A percentile compares a stretch with the other conserved stretches of the same genome.
phyloP scores from a whole-genome alignment of 2,888 invertebrate genomes.

The Mechanitis messenoides region DNA sequence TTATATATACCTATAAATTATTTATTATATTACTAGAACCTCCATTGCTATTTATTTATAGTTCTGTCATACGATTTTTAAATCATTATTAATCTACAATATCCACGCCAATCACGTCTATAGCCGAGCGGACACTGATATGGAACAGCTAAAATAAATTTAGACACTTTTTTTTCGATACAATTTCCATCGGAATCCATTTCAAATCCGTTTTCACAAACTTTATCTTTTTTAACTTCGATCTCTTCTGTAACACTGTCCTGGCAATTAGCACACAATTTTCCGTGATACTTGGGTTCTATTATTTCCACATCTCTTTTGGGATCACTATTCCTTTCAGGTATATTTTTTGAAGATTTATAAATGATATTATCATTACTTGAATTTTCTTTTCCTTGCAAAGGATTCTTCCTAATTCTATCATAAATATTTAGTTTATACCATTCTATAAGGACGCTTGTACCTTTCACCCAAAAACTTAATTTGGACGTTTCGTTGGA shows the following conservation, averaged over 20 bases:
- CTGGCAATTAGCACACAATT: conserved; percentile 35
- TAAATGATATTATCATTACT: conserved; percentile 11
- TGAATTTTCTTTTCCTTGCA: conserved; percentile 16
- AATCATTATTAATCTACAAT: conserved; percentile 45
- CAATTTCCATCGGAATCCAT: conserved; percentile 45
- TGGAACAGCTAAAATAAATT: conserved; percentile 54
- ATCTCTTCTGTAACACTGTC: conserved; percentile 21
- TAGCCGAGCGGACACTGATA: conserved; percentile 59
- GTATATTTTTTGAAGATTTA: conserved; percentile 16
- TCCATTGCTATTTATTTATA: neutral
- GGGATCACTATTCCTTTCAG: conserved; percentile 34
- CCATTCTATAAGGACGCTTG: conserved; percentile 46
- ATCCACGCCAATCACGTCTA: conserved; percentile 51
- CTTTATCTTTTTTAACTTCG: conserved; percentile 9
- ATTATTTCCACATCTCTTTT: conserved; percentile 59
- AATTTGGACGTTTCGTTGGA: conserved; percentile 28
- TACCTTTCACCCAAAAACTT: conserved; percentile 38
- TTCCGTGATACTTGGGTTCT: conserved; percentile 54
- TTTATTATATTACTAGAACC: neutral
- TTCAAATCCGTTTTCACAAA: conserved; percentile 45
- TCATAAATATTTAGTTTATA: conserved; percentile 56
- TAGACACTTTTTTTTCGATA: conserved; percentile 38
- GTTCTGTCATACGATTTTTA: neutral
- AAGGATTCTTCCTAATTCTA: conserved; percentile 27
- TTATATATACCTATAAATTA: neutral